Conservation (phyloP, 2,797 vertebrate species). For the Ctenochaetus hawaiiensis region DNA sequence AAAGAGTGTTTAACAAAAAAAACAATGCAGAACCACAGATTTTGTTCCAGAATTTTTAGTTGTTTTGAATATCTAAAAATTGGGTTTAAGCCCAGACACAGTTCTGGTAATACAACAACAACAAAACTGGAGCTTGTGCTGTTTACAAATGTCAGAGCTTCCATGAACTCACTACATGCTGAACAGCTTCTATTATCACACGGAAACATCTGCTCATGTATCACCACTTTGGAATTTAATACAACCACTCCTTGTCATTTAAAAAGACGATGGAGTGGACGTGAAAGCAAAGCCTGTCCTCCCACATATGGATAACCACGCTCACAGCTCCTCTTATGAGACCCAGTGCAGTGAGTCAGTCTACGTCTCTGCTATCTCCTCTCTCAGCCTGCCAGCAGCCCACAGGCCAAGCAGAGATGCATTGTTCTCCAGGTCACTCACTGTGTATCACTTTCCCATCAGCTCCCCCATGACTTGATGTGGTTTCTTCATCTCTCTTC, state of each 20-base stretch:
- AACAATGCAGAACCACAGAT: no score
- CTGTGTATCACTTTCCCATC: conserved; percentile 64
- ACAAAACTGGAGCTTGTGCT: background rate
- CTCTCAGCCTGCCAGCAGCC: conserved; percentile 64
- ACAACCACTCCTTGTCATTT: conserved; percentile 64
- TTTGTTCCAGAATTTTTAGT: no score
- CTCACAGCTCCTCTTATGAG: conserved; percentile 64
- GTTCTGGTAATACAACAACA: background rate
- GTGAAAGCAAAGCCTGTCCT: conserved; percentile 70
- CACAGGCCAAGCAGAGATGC: conserved; percentile 59
- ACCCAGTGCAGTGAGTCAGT: conserved; percentile 73
- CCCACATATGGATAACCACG: conserved; percentile 71
- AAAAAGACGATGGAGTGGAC: conserved; percentile 57
- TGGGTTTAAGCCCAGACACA: background rate
- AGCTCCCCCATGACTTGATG: conserved; percentile 50
- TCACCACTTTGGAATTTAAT: conserved; percentile 31
- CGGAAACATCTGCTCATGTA: conserved; percentile 39
- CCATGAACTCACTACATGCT: conserved; percentile 14
- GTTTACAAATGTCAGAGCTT: conserved; percentile 23
- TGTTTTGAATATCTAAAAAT: conserved; percentile 3
- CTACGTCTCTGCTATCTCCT: conserved; percentile 56
- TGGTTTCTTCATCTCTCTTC: conserved; percentile 52
- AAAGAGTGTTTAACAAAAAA: background rate
- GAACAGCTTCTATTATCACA: conserved; percentile 30
- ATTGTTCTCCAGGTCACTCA: conserved; percentile 73